Evolutionary conservation across 2,888 invertebrate species (phyloP), one percentile per base, ranked within the genome.

Genomic region (Drosophila prolongata): DNA sequence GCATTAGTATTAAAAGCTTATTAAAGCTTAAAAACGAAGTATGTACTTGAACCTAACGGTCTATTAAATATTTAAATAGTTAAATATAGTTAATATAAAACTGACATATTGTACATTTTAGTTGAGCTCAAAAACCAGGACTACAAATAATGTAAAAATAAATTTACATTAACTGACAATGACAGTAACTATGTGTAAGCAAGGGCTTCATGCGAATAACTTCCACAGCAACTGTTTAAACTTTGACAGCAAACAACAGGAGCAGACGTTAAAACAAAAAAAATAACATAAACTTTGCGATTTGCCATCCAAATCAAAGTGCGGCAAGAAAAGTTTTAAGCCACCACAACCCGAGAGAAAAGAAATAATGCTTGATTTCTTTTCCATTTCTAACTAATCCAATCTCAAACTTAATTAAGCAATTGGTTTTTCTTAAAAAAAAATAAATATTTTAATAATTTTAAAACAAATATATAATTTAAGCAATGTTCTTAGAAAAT

Each of bases 151-250:
- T 62, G 47, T 46, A 19, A 54, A 65, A 67, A 46, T 16, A 66
- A 68, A 66, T 66, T 66, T 68, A 68, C 66, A 66, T 68, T 68
- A 66, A 66, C 68, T 66, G 66, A 68, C 65, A 66, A 46, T 46
- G 65, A 55, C 65, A 66, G 56, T 68, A 40, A 66, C 65, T 68
- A 66, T 54, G 65, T 66, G 65, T 68, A 66, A 66, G 54, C 65
- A 67, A 55, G 40, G 44, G 68, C 38, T 14, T 40, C 68, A 66
- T 66, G 65, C 56, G 35, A 67, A 46, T 53, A 67, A 67, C 46
- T 53, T 53, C 38, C 67, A 46, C 52, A 44, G 46, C 67, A 67
- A 65, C 24, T 38, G 44, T 37, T 24, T 11, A 46, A 66, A 66
- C 65, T 66, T 68, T 66, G 65, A 66, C 65, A 66, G 65, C 46